Conservation (phyloP, 1,140 invertebrate species). For the Pseudomyrmex concolor region DNA sequence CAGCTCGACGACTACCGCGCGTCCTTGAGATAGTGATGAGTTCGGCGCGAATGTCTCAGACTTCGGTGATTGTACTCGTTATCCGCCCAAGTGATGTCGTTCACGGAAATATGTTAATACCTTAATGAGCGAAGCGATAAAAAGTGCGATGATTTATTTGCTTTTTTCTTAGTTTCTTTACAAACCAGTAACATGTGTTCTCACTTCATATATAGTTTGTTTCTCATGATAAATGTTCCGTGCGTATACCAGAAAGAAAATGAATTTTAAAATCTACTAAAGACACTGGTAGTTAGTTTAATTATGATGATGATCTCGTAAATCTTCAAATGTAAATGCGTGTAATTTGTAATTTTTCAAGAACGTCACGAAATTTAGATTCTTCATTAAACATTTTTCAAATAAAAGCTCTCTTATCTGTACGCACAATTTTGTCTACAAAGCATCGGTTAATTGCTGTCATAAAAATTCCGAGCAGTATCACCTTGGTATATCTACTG, state of each 20-base stretch:
- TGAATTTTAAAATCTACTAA: background rate
- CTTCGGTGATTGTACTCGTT: conserved; percentile 38
- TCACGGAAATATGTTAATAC: conserved; percentile 40
- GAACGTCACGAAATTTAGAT: background rate
- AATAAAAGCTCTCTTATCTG: background rate
- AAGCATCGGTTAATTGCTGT: conserved; percentile 6
- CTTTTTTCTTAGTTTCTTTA: background rate
- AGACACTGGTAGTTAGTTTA: background rate
- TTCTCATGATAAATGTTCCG: background rate
- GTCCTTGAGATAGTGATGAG: conserved; percentile 61
- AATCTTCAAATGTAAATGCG: background rate
- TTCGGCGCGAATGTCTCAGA: conserved; percentile 62
- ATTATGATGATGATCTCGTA: background rate
- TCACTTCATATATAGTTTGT: background rate
- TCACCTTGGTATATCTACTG: background rate
- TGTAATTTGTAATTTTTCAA: background rate
- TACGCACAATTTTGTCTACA: background rate
- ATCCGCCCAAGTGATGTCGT: conserved; percentile 26
- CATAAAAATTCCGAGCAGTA: background rate
- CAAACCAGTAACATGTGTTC: background rate
- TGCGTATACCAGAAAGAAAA: background rate
- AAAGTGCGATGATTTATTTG: background rate
- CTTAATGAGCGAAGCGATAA: conserved; percentile 16
- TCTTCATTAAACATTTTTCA: no score
- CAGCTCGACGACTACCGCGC: conserved; percentile 46